A percentile compares a stretch with the other conserved stretches of the same genome.
phyloP scores from a whole-genome alignment of 1,140 invertebrate genomes.

The Saccostrea glomerata region DNA sequence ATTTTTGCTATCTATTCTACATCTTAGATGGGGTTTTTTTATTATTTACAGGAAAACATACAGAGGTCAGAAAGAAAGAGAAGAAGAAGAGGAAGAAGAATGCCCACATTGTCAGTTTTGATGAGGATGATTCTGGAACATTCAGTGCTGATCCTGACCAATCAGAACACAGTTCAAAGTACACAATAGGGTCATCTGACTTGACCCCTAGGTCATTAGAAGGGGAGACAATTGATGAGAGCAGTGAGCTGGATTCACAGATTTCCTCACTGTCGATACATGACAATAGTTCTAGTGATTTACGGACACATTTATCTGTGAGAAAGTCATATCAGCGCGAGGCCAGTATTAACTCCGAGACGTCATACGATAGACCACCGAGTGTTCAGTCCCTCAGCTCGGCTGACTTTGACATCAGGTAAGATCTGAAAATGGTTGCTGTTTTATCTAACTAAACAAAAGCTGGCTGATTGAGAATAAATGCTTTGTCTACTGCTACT shows the following conservation, averaged over 20 bases:
- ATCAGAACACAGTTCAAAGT: conserved; percentile 19
- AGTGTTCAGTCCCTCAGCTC: conserved; percentile 67
- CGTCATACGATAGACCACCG: conserved; percentile 48
- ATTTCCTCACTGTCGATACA: neutral
- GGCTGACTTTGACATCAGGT: conserved; percentile 67
- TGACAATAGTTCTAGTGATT: conserved; percentile 9
- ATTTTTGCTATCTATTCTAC: no score
- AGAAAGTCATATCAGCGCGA: conserved; percentile 40
- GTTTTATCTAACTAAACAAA: neutral
- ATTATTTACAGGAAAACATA: neutral
- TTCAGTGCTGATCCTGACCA: conserved; percentile 37
- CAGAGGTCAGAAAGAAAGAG: conserved; percentile 76
- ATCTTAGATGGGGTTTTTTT: no score
- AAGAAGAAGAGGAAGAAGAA: conserved; percentile 82
- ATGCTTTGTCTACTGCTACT: neutral
- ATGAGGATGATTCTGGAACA: conserved; percentile 79
- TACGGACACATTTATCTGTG: neutral
- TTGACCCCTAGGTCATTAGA: neutral
- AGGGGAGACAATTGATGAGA: conserved; percentile 26
- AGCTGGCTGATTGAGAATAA: neutral
- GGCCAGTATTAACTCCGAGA: conserved; percentile 58
- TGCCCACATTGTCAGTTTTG: conserved; percentile 84
- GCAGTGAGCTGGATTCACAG: conserved; percentile 9
- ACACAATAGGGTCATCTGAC: conserved; percentile 6
- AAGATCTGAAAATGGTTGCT: neutral